Conservation (phyloP, 2,888 invertebrate species). For the Drosophila flavopinicola region DNA sequence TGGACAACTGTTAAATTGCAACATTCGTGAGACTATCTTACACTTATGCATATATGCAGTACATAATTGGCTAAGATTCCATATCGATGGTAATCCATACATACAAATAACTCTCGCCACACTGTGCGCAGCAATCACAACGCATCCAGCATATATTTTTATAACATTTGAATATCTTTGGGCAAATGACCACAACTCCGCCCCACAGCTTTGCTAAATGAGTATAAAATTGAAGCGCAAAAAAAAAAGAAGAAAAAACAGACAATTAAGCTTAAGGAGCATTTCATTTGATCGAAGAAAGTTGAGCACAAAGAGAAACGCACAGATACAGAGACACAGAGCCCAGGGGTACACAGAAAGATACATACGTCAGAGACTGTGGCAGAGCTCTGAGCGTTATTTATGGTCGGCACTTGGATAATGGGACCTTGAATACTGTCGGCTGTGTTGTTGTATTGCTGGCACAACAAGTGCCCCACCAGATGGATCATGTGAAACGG, state of each 20-base stretch:
- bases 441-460: conserved; percentile 2
- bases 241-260: conserved; percentile 37
- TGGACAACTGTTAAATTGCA: too few species aligned
- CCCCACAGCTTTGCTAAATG: conserved; percentile 62
- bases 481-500: conserved; percentile 39
- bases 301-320: conserved; percentile 62
- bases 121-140: conserved; percentile 49
- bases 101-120: conserved; percentile 2
- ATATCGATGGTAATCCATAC: too few species aligned
- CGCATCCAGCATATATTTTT: conserved; percentile 64
- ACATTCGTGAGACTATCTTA: too few species aligned
- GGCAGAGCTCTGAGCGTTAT: conserved; percentile 25
- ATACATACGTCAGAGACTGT: too few species aligned
- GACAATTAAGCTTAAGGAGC: conserved; percentile 80
- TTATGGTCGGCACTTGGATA: conserved; percentile 54
- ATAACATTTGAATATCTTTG: conserved; percentile 70
- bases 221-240: conserved; percentile 68
- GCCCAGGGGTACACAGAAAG: conserved; percentile 5
- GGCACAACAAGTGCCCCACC: conserved; percentile 42
- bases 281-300: conserved; percentile 76
- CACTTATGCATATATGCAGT: too few species aligned
- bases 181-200: conserved; percentile 53
- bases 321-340: conserved; percentile 20
- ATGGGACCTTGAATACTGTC: conserved; percentile 58
- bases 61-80: too few species aligned